Base-by-base conservation (phyloP, 2,888 invertebrate genomes). In the Pseudococcus longispinus region DNA sequence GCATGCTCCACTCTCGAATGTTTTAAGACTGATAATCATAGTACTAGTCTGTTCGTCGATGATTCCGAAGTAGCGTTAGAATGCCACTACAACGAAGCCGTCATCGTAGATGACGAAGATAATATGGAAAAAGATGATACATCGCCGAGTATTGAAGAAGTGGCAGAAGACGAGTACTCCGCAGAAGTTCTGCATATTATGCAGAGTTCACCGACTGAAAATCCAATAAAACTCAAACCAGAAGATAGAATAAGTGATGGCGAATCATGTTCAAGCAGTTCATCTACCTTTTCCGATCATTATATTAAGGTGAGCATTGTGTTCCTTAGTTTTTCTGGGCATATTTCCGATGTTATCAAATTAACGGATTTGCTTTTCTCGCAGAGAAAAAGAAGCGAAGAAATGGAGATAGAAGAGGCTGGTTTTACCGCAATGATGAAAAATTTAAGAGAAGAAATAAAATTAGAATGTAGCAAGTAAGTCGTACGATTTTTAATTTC, bases 11-110 rank as follows among this genome's bases (percentile, higher is more conserved):
- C 86, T 23, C 51, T 86, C 23, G 86, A 37, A 86, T 86, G 80
- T 86, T 46, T 55, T 86, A 86, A 86, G 86, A 86, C 86, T 86
- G 86, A 86, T 86, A 51, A 86, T 32, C 32, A 55, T 26, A 86
- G 15, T 86, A 86, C 86, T 80, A 86, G 86, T 86, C 86, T 86
- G 6, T 86, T 86, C 55, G 86, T 86, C 55, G 86, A 86, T 55
- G 86, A 86, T 55, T 86, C 86, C n/a, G 86, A 86, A 26, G 18
- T 86, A 32, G 86, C 77, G 32, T 51, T 86, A 80, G 77, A 86
- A 23, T 86, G 86, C 44, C 77, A 86, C 77, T 77, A 86, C 20
- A 86, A 86, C 77, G 74, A 86, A 80, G 86, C 51, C 15, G 86
- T 86, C 8, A 86, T 86, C 37, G 86, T 86, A 5, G 86, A 86